phyloP scores from a whole-genome alignment of 2,797 vertebrate genomes.

The Hoplostethus atlanticus region DNA sequence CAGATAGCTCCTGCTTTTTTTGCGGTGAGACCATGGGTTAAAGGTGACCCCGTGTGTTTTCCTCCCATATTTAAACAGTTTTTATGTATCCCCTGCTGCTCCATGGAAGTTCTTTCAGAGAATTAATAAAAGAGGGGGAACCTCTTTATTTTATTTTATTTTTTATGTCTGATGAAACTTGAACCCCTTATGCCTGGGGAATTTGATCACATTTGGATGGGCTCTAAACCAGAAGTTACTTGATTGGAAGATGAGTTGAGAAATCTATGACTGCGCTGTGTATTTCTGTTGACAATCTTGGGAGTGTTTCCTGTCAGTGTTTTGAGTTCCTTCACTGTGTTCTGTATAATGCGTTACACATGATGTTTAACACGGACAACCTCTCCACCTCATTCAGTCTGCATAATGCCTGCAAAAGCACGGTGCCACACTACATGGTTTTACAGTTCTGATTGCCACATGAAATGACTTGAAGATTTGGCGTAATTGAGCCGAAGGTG shows the following conservation, averaged over 20 bases:
- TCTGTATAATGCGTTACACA: conserved; percentile 35
- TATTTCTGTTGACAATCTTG: conserved; percentile 71
- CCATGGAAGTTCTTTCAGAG: conserved; percentile 61
- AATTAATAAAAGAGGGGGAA: conserved; percentile 77
- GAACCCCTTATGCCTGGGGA: conserved; percentile 49
- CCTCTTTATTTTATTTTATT: conserved; percentile 11
- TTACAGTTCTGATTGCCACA: conserved; percentile 9
- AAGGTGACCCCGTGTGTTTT: conserved; percentile 56
- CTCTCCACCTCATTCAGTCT: conserved; percentile 23
- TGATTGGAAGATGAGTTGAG: conserved; percentile 14
- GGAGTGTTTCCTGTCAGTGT: conserved; percentile 43
- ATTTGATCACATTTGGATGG: conserved; percentile 29
- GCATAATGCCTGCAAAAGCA: conserved; percentile 20
- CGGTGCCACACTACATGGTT: conserved; percentile 8
- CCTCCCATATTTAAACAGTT: conserved; percentile 48
- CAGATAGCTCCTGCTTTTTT: conserved; percentile 46
- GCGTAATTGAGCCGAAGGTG: conserved; percentile 56
- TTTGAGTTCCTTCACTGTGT: conserved; percentile 2
- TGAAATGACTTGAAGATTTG: neutral
- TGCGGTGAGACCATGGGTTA: conserved; percentile 63
- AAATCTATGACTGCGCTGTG: conserved; percentile 50
- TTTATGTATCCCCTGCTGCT: conserved; percentile 68
- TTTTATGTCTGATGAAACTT: conserved; percentile 75
- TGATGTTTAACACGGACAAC: conserved; percentile 35
- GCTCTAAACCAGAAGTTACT: conserved; percentile 20